Evolutionary conservation across 2,797 vertebrate genomes (phyloP), one percentile per base, ranked within the genome.

Genomic region (Melanotaenia parkinsoni): DNA sequence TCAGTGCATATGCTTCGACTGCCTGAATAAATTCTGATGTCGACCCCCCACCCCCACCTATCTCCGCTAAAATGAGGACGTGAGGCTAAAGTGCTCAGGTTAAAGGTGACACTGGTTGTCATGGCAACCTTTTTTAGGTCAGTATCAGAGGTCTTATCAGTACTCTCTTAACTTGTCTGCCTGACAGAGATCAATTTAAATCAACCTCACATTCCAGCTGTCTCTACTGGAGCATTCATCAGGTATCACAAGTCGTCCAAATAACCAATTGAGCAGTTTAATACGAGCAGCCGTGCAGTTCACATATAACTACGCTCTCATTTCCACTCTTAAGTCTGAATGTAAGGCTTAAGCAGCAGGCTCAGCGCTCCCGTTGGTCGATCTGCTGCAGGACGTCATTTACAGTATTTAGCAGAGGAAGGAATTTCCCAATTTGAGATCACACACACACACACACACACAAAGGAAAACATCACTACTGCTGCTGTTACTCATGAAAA

Each of bases 141-240:
- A 77, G 84, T 89, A 80, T 90, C 84, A 18, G 72, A 74, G 76
- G 37, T 77, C 82, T 92, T 93, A 93, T 94, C 91, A 82, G 72
- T 3, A 13, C 69, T 81, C 43, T 67, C 77, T 81, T 70, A 84
- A 88, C 67, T 24, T 72, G 74, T 77, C 68, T 50, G 59, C 40
- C 77, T 5, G 66, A 82, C 63, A 56, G 43, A 38, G 76, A 89
- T 84, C 89, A 70, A 83, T 76, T 54, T 11, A 54, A 69, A 66
- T 79, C 84, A 51, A 50, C 76, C 65, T 69, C 67, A 61, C 78
- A 88, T 90, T 92, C 85, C 85, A 63, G 67, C 66, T 77, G 63
- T 1, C n/a, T 68, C 22, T 16, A 32, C 68, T 18, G 2, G 7
- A 24, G 14, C 26, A 0, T 50, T 28, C 28, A 28, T 10, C 20